Conservation (phyloP, 2,797 vertebrate species). For the Poliocrania exsul region DNA sequence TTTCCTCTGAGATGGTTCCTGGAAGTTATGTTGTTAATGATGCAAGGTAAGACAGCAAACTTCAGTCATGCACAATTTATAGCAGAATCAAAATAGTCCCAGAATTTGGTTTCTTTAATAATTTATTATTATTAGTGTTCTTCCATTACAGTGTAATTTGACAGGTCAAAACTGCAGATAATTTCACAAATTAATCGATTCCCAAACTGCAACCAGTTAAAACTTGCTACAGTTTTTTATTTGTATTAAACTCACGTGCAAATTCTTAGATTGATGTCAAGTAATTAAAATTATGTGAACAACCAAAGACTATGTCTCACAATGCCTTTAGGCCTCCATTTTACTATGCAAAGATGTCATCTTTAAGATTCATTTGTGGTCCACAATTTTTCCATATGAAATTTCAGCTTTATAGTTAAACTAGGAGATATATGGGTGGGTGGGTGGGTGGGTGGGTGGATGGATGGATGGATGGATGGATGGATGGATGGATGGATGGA, state of each 20-base stretch:
- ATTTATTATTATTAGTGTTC: not conserved
- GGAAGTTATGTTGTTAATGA: not conserved
- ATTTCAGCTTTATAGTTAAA: not conserved
- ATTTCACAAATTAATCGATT: not conserved
- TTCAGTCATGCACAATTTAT: not conserved
- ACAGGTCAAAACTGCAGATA: not conserved
- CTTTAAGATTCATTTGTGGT: not conserved
- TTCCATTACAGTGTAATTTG: not conserved
- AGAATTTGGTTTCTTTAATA: not conserved
- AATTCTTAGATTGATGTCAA: not conserved
- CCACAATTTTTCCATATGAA: not conserved
- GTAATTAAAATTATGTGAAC: not conserved
- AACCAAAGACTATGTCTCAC: not conserved
- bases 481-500: not conserved
- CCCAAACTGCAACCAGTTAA: not conserved
- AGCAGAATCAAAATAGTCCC: not conserved
- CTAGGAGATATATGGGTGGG: not conserved
- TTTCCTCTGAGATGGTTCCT: not conserved
- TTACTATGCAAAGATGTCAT: not conserved
- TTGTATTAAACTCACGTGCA: not conserved
- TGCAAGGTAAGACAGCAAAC: not conserved
- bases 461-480: not conserved
- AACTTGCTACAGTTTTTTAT: not conserved
- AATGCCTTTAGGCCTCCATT: not conserved
- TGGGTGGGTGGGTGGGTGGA: not conserved